Base-by-base conservation (phyloP, 35 echinoderm and acorn worm species). In the Strongylocentrotus purpuratus region DNA sequence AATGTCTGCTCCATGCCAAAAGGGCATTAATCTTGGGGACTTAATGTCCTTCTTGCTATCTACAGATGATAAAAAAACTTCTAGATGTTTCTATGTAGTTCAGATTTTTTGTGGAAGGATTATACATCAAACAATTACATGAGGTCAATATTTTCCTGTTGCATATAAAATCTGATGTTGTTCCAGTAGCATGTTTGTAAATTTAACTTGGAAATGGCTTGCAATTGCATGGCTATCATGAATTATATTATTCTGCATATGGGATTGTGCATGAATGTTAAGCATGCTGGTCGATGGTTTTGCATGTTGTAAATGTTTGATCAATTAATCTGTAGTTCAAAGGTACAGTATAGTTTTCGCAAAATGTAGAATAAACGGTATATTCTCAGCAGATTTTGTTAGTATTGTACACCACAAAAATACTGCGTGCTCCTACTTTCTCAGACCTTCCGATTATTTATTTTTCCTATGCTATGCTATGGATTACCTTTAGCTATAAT, bases 71-170 rank as follows among this genome's bases (percentile, higher is more conserved):
- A 41, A 41, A 41, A 55, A 59, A 7, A 59, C 17, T 7, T 59
- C 2, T 5, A 59, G 28, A 78, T 78, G 18, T 78, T 78, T n/a
- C 22, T 78, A 28, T 78, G 50, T 55, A 55, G 11, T 55, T 2
- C 50, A 55, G 50, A 78, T 78, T 78, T 70, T 70, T 78, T 78
- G 65, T 78, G 65, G 65, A 78, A 78, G 65, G 65, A n/a, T 78
- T 78, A 28, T 78, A 22, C 65, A 7, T 78, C 25, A 28, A 78
- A 78, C 8, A n/a, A 78, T 59, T 11, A 7, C 52, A 59, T 59
- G 2, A 59, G n/a, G 8, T 78, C 65, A 28, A n/a, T 78, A 28
- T 78, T 7, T 28, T 78, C 28, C 22, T 8, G 65, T 78, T 28
- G 7, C 2, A 5, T 78, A 8, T 6, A 59, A 59, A 59, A 15